Conservation (phyloP, 2,888 invertebrate species). For the Aphodius granarius region DNA sequence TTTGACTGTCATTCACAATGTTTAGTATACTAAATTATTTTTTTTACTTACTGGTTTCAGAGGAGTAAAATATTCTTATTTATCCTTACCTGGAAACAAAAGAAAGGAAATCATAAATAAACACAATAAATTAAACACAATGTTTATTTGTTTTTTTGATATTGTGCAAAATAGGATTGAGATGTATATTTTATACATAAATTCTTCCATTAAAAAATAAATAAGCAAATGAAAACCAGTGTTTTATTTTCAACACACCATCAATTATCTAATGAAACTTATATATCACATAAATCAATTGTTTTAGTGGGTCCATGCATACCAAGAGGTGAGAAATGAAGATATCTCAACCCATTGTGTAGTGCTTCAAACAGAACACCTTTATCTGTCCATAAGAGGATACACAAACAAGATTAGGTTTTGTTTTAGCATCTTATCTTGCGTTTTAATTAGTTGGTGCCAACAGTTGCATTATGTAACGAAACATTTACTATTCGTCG, state of each 20-base stretch:
- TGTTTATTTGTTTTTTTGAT: too few relatives aligned
- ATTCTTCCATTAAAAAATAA: too few relatives aligned
- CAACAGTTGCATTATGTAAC: background rate
- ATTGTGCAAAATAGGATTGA: background rate
- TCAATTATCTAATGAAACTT: too few relatives aligned
- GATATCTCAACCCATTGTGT: background rate
- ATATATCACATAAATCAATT: too few relatives aligned
- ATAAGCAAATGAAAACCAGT: too few relatives aligned
- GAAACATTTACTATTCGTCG: background rate
- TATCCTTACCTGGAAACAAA: background rate
- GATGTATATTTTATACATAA: background rate
- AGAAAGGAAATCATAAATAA: background rate
- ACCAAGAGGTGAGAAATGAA: background rate
- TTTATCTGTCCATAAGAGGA: background rate
- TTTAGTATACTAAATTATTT: background rate
- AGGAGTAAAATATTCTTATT: background rate
- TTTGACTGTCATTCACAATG: too few relatives aligned
- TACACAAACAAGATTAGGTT: background rate
- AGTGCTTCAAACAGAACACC: background rate
- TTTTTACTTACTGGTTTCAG: background rate
- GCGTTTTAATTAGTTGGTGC: background rate
- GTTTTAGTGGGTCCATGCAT: background rate
- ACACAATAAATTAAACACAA: background rate
- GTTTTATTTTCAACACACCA: too few relatives aligned
- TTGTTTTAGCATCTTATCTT: background rate